phyloP scores from a whole-genome alignment of 2,113 vertebrate species.

The Lophochroa leadbeateri region DNA sequence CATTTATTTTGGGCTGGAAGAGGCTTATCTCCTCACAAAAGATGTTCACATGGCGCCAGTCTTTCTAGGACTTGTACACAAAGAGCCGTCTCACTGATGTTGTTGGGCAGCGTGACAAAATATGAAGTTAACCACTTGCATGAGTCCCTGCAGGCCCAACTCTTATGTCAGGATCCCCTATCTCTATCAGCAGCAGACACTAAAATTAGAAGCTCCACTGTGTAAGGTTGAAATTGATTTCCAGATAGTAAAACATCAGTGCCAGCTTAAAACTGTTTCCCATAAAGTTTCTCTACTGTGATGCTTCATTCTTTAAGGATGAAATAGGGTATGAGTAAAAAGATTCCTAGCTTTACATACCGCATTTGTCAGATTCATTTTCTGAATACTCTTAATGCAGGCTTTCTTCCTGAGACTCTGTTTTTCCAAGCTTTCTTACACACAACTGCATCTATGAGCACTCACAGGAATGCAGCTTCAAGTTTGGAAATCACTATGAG shows the following conservation, averaged over 20 bases:
- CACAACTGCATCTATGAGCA: background rate
- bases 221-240: slow-evolving; percentile 22
- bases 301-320: background rate
- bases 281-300: background rate
- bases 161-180: background rate
- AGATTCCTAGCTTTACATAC: background rate
- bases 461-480: background rate
- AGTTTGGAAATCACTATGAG: background rate
- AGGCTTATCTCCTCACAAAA: background rate
- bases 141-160: background rate
- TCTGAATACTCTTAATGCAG: background rate
- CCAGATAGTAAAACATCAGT: background rate
- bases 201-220: background rate
- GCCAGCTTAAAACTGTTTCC: background rate
- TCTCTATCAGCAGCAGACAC: background rate
- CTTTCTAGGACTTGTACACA: background rate
- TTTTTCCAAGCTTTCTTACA: background rate
- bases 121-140: background rate
- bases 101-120: background rate
- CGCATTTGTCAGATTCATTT: background rate
- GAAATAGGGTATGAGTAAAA: background rate
- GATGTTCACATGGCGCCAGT: background rate
- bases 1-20: background rate
- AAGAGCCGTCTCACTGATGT: background rate
- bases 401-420: background rate